Conservation (phyloP, 2,797 vertebrate genomes). For the Euphonia xanthogaster region DNA sequence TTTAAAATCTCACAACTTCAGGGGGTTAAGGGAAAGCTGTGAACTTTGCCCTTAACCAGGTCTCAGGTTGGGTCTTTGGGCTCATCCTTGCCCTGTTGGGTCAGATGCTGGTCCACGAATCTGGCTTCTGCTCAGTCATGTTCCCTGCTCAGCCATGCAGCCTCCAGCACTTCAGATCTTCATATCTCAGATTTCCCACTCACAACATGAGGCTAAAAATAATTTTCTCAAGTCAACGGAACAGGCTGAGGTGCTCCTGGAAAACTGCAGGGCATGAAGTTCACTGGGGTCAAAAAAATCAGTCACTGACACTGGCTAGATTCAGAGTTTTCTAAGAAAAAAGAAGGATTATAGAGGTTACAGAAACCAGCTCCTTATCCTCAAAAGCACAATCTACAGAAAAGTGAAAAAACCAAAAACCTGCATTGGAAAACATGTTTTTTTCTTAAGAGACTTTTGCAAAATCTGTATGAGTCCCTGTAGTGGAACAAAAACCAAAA, state of each 20-base stretch:
- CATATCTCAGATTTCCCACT: background rate
- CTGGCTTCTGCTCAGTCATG: background rate
- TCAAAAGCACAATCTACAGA: background rate
- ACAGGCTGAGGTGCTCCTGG: background rate
- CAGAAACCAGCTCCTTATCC: background rate
- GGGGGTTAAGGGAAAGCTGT: background rate
- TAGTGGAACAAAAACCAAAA: background rate
- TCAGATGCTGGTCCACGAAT: background rate
- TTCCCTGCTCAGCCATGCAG: background rate
- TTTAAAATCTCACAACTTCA: background rate
- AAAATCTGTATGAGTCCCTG: background rate
- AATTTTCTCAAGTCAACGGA: constrained; percentile 2
- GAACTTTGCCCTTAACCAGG: background rate
- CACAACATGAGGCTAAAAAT: background rate
- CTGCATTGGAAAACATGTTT: background rate
- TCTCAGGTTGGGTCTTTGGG: background rate
- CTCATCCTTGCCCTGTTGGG: background rate
- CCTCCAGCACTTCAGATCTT: constrained; percentile 2
- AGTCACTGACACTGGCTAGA: background rate
- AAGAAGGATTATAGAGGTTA: background rate
- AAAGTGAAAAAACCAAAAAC: background rate
- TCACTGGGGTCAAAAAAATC: constrained; percentile 23
- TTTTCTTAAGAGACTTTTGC: background rate
- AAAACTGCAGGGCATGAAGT: constrained; percentile 21
- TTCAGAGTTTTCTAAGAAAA: background rate